A percentile compares a stretch with the other conserved stretches of the same genome.
Evolutionary conservation across 1,140 invertebrate species (phyloP).

Genomic region (Drosophila quadrilineata): DNA sequence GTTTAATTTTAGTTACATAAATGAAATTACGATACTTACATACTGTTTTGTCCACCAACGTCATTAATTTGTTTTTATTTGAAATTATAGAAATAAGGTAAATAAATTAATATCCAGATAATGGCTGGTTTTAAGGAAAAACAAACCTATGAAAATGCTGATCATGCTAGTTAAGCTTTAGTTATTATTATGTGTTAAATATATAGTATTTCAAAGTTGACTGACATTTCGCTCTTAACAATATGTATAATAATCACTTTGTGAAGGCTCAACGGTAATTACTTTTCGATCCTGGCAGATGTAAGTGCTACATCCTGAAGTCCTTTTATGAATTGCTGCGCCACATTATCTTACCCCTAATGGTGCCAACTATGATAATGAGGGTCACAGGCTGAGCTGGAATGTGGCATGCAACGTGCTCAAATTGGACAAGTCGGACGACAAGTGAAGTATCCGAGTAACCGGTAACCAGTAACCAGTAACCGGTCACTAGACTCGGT

Average conservation of each 20-base stretch:
- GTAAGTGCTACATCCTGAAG: constrained; percentile 6
- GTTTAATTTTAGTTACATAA: too few species aligned
- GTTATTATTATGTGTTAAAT: constrained; percentile 44
- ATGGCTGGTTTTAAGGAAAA: not conserved
- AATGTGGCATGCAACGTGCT: too few species aligned
- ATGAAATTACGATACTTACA: too few species aligned
- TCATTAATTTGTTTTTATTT: too few species aligned
- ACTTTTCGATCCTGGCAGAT: constrained; percentile 60
- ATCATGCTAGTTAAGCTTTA: constrained; percentile 35
- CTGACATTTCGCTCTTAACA: constrained; percentile 64
- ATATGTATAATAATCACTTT: constrained; percentile 70
- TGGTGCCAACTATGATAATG: constrained; percentile 78
- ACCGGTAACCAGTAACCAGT: not conserved
- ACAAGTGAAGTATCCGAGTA: constrained; percentile 1
- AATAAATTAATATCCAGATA: too few species aligned
- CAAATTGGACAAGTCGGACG: too few species aligned
- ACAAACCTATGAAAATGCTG: not conserved
- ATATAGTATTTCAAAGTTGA: constrained; percentile 17
- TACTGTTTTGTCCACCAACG: too few species aligned
- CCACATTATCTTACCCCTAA: constrained; percentile 53
- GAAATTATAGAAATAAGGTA: too few species aligned
- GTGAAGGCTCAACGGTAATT: constrained; percentile 62
- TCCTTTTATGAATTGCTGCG: constrained; percentile 4
- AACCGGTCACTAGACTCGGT: too few species aligned
- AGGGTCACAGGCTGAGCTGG: constrained; percentile 65